Evolutionary conservation across 2,797 vertebrate genomes (phyloP), one percentile per base, ranked within the genome.

Genomic region (Protosalanx chinensis): DNA sequence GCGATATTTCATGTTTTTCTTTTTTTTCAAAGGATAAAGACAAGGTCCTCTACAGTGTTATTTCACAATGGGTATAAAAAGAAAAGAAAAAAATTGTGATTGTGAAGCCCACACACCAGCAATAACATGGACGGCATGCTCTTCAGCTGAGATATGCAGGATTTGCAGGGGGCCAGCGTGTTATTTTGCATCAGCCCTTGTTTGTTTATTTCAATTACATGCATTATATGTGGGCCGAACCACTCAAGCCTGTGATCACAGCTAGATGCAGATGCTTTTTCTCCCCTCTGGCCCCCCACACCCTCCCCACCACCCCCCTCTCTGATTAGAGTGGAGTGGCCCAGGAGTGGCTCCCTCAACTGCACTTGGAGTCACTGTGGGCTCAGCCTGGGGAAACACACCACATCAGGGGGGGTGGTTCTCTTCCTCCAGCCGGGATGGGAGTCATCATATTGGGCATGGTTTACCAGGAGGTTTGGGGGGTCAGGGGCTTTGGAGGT

Each of bases 251-350:
- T 76, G 66, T 61, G 62, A 83, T 81, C 74, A 71, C 68, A 23
- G 60, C 70, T 56, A 70, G 68, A 80, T 73, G 70, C 64, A 65
- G 66, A 66, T 51, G 74, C 73, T 66, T 16, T 33, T 7, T 3
- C 64, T 23, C 13, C 5, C 7, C 37, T 27, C 23, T 1, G 23
- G 23, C 23, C 23, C 23, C 23, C 23, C 23, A 27, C 23, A 27
- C 23, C 23, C 23, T 27, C 23, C 64, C 18, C 20, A 4, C 13
- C 72, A 60, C 68, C 60, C 30, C 12, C 15, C 53, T 66, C 70
- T 51, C 64, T 85, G 75, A 81, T 84, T 73, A 77, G 59, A 51
- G 41, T 74, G 70, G 72, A 88, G 81, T 76, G 77, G 72, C 32
- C 37, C 37, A 60, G 46, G 61, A 81, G 72, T 72, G 74, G 76